Base-by-base conservation (phyloP, 2,888 invertebrate species). In the Lycaena phlaeas region DNA sequence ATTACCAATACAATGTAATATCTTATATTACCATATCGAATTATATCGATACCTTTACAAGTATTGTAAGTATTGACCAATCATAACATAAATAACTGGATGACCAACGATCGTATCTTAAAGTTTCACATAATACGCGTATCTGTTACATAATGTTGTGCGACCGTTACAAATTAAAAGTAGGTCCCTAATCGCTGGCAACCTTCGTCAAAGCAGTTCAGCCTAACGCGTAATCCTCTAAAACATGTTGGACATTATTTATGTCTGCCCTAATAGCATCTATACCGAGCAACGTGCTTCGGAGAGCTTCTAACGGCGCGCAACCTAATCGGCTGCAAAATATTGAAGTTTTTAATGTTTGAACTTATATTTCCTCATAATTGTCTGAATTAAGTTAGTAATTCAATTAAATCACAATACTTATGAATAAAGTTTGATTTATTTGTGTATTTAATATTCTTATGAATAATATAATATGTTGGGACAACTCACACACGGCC, bases 181-280 rank as follows among this genome's bases (percentile, higher is more conserved):
- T 37, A 36, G 31, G 40, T 27, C 29, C 37, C 41, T 46, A 49
- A 47, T 49, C 45, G 45, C 42, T 17, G 36, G 38, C 57, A 67
- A 77, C 78, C 78, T 71, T 70, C 70, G 67, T 81, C 76, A 79
- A 62, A 61, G 62, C 57, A 62, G 60, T 64, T 70, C 73, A 75
- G 65, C 72, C 71, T 75, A 67, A 68, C 67, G 68, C 69, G 67
- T 72, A 77, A 79, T 79, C 81, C 77, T 64, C 67, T 73, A 46
- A 71, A 78, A 77, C 75, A 71, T 73, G 68, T 64, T 65, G 64
- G 66, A 68, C 73, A 70, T 78, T 79, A 81, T 82, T 81, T 82
- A 82, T 77, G 66, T 75, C 64, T 62, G 64, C 73, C 69, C 73
- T 78, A 75, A 74, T 73, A 71, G 71, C 68, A 66, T 57, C 69